phyloP scores from a whole-genome alignment of 2,113 vertebrate species.

The Pionites leucogaster region DNA sequence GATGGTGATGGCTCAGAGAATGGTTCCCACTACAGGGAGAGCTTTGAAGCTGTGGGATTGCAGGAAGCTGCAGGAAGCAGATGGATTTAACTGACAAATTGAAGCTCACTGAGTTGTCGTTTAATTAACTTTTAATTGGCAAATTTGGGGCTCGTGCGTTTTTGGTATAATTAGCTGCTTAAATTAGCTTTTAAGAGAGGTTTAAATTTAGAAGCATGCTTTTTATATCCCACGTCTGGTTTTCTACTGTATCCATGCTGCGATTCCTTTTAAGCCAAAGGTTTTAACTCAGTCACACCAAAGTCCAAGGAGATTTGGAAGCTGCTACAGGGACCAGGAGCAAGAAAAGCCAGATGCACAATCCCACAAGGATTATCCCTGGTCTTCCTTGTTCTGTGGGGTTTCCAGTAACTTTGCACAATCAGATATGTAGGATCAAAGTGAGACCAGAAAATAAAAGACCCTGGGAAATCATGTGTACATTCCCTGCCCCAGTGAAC shows the following conservation, averaged over 20 bases:
- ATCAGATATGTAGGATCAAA: neutral
- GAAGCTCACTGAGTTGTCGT: constrained; percentile 23
- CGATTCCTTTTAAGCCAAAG: neutral
- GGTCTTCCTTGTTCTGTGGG: neutral
- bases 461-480: neutral
- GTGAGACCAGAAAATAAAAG: neutral
- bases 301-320: neutral
- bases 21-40: neutral
- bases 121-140: constrained; percentile 70
- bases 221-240: constrained; percentile 44
- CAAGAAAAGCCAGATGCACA: neutral
- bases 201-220: constrained; percentile 62
- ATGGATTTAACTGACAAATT: constrained; percentile 53
- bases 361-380: neutral
- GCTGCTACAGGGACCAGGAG: neutral
- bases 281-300: neutral
- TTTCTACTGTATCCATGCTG: constrained; percentile 9
- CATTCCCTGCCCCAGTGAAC: neutral
- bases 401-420: neutral
- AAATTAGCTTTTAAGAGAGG: constrained; percentile 55
- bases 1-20: neutral
- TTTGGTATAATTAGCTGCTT: constrained; percentile 62
- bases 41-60: constrained; percentile 34
- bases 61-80: constrained; percentile 58
- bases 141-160: constrained; percentile 35